Evolutionary conservation across 2,888 invertebrate genomes (phyloP).

Genomic region (Thumatha senex): DNA sequence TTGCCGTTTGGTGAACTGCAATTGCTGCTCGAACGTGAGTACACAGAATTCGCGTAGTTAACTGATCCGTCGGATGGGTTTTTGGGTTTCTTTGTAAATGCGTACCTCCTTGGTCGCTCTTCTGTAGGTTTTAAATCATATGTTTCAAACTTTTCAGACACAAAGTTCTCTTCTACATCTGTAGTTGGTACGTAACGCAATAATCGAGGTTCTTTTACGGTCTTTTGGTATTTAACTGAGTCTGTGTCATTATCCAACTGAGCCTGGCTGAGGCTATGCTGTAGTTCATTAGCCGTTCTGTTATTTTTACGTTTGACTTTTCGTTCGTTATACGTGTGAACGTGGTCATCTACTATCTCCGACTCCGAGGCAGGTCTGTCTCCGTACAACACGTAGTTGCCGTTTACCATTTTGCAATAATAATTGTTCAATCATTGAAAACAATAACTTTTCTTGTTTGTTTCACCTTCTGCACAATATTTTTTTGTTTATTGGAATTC

Average conservation of each 20-base stretch:
- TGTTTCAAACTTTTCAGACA: constrained; percentile 72
- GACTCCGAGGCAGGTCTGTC: constrained; percentile 73
- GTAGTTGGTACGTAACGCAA: constrained; percentile 71
- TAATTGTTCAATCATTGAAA: constrained; percentile 22
- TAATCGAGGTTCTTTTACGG: constrained; percentile 68
- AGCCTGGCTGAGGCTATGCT: constrained; percentile 60
- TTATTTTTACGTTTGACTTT: constrained; percentile 62
- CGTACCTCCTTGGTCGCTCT: constrained; percentile 63
- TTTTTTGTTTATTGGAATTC: constrained; percentile 39
- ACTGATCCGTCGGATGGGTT: constrained; percentile 73
- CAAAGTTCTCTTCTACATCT: constrained; percentile 69
- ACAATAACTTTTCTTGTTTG: constrained; percentile 25
- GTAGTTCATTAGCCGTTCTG: constrained; percentile 66
- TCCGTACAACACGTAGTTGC: constrained; percentile 75
- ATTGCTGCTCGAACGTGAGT: constrained; percentile 73
- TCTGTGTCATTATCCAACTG: constrained; percentile 76
- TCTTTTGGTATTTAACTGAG: constrained; percentile 73
- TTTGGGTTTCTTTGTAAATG: constrained; percentile 71
- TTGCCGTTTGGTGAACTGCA: constrained; percentile 75
- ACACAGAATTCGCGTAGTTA: constrained; percentile 73
- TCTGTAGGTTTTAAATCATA: constrained; percentile 69
- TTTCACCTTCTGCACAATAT: constrained; percentile 41
- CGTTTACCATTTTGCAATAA: constrained; percentile 72
- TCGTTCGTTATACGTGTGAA: constrained; percentile 63
- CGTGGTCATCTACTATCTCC: constrained; percentile 73